Base-by-base conservation (phyloP, 1,140 invertebrate genomes). In the Tribolium madens region DNA sequence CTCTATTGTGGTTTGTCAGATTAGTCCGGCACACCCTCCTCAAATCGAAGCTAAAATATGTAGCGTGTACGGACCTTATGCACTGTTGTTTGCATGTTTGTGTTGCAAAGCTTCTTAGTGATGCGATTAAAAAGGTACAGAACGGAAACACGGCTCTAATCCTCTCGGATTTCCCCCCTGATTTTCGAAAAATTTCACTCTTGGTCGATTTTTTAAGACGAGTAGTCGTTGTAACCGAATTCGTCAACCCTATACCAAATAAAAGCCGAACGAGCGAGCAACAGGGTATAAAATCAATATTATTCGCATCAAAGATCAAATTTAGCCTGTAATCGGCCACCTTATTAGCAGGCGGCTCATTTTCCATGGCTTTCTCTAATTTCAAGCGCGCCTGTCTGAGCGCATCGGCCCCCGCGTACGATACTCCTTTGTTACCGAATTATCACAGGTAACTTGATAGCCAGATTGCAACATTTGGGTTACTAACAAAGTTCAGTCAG, bases 301-400 rank as follows among this genome's bases (percentile, higher is more conserved):
- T 76, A 74, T 78, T 79, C 75, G 76, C 80, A 76, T 77, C 75
- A 71, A 74, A 76, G 76, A 82, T 80, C 81, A 79, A 79, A 80
- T 80, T 80, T 80, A 79, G 81, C 77, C 81, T 80, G 78, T 80
- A 80, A 82, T 81, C 80, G 80, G 80, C 80, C 80, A 81, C 80
- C 80, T 79, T 80, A 82, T 82, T 82, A 82, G 76, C 76, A 78
- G 70, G 31, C 68, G 78, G 73, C 73, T 82, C 81, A 46, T 82
- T 80, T 80, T 80, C 79, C 81, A 80, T 57, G 48, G 73, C 76
- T 17, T 73, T 70, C 79, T 82, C 81, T 80, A 72, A 82, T 82
- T 79, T 82, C 81, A 79, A 64, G 50, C 77, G 79, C 79, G 80
- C 79, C 75, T 81, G 80, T 81, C 80, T 80, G 80, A 81, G 75